Conservation (phyloP, 2,888 invertebrate species). For the Drosophila planitibia region DNA sequence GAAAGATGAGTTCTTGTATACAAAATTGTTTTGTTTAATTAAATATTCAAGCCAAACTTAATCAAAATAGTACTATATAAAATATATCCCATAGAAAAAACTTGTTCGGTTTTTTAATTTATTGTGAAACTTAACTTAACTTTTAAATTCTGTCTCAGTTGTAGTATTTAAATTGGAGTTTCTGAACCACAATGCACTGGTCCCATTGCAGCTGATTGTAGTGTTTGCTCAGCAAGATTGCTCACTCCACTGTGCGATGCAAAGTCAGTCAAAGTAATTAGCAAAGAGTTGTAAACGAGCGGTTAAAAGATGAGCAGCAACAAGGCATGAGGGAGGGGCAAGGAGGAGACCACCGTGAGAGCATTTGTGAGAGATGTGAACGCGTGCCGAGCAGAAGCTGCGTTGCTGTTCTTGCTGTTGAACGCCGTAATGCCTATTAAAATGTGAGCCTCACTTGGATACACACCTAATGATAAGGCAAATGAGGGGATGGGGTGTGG, state of each 20-base stretch:
- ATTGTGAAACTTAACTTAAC: background rate
- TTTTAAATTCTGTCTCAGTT: background rate
- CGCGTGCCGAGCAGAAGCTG: constrained; percentile 17
- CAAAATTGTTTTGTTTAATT: no score
- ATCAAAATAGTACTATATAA: no score
- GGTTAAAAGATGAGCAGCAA: constrained; percentile 6
- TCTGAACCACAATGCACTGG: background rate
- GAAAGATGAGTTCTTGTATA: no score
- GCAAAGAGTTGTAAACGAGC: constrained; percentile 46
- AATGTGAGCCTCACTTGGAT: constrained; percentile 1
- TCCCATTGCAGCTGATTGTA: background rate
- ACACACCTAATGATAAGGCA: background rate
- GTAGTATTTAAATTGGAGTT: background rate
- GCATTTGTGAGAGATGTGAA: constrained; percentile 4
- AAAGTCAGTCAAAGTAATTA: constrained; percentile 40
- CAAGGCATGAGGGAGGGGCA: no score
- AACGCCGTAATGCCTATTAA: constrained; percentile 32
- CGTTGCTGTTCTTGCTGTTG: constrained; percentile 13
- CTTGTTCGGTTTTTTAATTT: accelerated
- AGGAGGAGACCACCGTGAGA: background rate
- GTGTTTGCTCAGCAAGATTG: background rate
- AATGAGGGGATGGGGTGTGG: background rate
- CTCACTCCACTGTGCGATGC: constrained; percentile 45
- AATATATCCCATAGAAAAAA: background rate
- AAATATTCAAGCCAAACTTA: no score